Conservation (phyloP, 2,797 vertebrate genomes). For the Pangasius krempfi region DNA sequence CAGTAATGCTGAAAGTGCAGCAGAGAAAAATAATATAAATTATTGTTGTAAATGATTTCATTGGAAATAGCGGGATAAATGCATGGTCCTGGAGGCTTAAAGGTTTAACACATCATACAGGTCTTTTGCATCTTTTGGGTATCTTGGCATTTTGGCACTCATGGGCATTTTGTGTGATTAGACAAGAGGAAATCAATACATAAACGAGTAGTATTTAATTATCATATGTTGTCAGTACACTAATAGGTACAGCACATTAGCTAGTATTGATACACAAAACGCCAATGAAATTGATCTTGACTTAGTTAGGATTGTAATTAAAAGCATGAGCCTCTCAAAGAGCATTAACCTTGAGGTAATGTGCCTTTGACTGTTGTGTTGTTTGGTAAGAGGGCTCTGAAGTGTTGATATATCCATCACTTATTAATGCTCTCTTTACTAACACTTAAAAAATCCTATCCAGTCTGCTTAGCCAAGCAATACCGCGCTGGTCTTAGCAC, state of each 20-base stretch:
- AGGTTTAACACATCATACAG: constrained; percentile 3
- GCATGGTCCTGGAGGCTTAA: background rate
- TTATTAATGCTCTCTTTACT: constrained; percentile 7
- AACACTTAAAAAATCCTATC: background rate
- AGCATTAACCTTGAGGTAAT: constrained; percentile 45
- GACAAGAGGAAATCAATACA: constrained; percentile 30
- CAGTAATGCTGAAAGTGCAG: background rate
- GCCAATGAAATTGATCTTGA: constrained; percentile 37
- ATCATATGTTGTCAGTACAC: constrained; percentile 31
- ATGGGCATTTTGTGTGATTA: background rate
- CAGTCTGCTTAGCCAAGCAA: constrained; percentile 6
- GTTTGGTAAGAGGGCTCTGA: constrained; percentile 3
- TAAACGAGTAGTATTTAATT: constrained; percentile 35
- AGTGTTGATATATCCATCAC: constrained; percentile 5
- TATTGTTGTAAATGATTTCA: background rate
- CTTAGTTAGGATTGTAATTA: constrained; percentile 39
- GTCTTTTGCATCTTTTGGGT: background rate
- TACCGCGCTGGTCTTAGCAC: constrained; percentile 23
- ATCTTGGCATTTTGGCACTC: too few species aligned
- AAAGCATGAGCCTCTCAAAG: constrained; percentile 34
- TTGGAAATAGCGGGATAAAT: background rate
- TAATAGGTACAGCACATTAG: constrained; percentile 38
- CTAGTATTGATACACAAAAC: constrained; percentile 38
- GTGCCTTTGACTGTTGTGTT: constrained; percentile 14
- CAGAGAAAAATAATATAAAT: background rate